Evolutionary conservation across 2,113 vertebrate genomes (phyloP).

Genomic region (Eolophus roseicapilla): DNA sequence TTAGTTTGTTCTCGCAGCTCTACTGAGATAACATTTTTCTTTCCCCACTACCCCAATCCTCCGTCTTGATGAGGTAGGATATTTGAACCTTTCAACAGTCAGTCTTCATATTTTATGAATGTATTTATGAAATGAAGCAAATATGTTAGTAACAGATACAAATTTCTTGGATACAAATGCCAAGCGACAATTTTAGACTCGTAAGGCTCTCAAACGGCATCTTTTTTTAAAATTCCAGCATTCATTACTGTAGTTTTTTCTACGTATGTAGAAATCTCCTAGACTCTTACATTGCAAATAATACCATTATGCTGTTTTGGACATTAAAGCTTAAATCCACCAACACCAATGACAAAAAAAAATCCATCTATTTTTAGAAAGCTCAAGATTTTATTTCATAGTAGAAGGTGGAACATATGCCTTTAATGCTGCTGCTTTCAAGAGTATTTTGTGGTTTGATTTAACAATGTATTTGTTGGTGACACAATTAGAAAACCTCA

Average conservation of each 20-base stretch:
- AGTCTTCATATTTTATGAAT: background rate
- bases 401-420: background rate
- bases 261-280: background rate
- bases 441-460: background rate
- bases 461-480: background rate
- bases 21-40: background rate
- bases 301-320: background rate
- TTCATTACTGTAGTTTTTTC: background rate
- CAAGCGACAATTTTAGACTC: background rate
- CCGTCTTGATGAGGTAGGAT: background rate
- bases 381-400: background rate
- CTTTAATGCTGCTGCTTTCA: background rate
- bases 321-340: background rate
- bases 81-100: background rate
- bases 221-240: background rate
- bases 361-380: background rate
- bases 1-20: background rate
- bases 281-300: background rate
- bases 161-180: background rate
- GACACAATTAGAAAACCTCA: background rate
- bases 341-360: background rate
- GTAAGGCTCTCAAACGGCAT: background rate
- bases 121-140: background rate
- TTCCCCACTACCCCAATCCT: background rate
- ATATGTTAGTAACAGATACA: background rate